These are phyloP conservation scores for Bombus difficillimus DNA, from an alignment of 1,140 invertebrate species.

Conservation along the genomic window DNA sequence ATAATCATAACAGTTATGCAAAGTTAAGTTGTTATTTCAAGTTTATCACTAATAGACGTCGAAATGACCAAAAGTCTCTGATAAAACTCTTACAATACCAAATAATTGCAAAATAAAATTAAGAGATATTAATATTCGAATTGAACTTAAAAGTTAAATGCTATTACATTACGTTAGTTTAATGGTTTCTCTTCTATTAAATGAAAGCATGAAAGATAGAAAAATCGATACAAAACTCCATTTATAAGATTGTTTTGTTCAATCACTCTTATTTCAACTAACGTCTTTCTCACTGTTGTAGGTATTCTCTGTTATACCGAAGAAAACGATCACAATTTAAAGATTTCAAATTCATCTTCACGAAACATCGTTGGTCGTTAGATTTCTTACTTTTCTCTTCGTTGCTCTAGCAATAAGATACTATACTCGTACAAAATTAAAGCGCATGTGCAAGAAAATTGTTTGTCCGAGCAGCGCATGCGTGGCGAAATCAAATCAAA, in stretches of 20 bases:
- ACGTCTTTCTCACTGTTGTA: slow-evolving; percentile 3
- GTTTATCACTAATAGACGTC: background rate
- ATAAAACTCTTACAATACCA: too few species aligned
- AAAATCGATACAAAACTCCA: background rate
- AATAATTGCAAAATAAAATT: background rate
- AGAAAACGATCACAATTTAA: background rate
- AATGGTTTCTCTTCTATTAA: background rate
- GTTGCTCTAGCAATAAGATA: background rate
- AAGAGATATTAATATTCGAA: background rate
- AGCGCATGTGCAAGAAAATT: slow-evolving; percentile 1
- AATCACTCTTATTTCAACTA: background rate
- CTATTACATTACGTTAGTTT: background rate
- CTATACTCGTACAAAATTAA: background rate
- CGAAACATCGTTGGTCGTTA: background rate
- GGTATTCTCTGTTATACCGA: background rate
- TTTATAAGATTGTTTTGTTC: background rate
- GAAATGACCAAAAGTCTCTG: background rate
- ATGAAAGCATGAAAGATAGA: background rate
- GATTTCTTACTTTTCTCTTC: background rate
- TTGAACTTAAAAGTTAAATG: background rate
- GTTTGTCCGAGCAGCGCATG: background rate
- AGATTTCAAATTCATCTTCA: background rate
- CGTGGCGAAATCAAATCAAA: background rate
- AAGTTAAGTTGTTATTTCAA: background rate
- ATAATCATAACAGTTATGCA: background rate